These are phyloP conservation scores for Nyctereutes procyonoides DNA, from an alignment of 2,113 vertebrate genomes.

Conservation along the genomic window DNA sequence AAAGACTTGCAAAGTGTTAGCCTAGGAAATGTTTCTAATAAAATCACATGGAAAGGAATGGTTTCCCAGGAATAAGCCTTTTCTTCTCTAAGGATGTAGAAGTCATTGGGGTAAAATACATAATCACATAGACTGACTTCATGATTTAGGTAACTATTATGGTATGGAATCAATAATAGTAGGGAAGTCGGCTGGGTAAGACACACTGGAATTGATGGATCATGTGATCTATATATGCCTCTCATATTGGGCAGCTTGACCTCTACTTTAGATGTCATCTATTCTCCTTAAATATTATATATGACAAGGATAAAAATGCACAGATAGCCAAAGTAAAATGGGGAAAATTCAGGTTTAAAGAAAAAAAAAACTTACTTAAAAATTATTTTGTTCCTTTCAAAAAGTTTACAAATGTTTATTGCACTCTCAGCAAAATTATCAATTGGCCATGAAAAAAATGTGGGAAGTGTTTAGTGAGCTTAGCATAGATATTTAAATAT, in stretches of 20 bases:
- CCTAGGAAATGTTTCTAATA: not conserved
- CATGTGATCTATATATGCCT: not conserved
- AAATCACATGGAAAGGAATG: not conserved
- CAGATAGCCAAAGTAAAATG: not conserved
- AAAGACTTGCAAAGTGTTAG: not conserved
- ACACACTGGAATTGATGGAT: not conserved
- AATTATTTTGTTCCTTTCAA: not conserved
- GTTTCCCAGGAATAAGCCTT: too few species aligned
- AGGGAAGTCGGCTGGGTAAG: too few species aligned
- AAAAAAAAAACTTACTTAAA: not conserved
- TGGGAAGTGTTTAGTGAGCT: not conserved
- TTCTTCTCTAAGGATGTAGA: not conserved
- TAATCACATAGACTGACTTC: not conserved
- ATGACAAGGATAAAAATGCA: not conserved
- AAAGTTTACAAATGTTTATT: not conserved
- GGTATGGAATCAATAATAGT: not conserved
- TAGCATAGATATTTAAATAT: not conserved
- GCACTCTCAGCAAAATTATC: not conserved
- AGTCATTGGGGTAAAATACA: not conserved
- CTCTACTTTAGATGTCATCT: not conserved
- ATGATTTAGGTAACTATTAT: not conserved
- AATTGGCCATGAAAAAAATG: not conserved
- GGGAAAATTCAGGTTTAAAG: not conserved
- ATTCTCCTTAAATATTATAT: too few species aligned
- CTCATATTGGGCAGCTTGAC: not conserved